Conservation (phyloP, 2,888 invertebrate genomes). For the Prosapia bicincta region DNA sequence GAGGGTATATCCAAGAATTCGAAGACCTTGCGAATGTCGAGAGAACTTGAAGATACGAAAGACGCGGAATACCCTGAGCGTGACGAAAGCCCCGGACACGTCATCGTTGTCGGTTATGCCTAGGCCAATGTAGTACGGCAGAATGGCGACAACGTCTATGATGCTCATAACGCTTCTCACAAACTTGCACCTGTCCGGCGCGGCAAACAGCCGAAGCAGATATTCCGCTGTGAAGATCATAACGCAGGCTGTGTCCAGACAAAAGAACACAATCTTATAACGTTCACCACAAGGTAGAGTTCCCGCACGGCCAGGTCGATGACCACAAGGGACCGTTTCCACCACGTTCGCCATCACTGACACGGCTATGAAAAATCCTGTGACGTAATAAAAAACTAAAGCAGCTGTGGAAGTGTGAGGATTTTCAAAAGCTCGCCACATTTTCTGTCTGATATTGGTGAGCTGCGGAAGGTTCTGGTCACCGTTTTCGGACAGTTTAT, state of each 20-base stretch:
- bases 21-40: conserved; percentile 96
- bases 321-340: conserved; percentile 94
- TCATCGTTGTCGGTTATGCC: conserved; percentile 98
- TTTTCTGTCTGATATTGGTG: conserved; percentile 86
- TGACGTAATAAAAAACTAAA: conserved; percentile 99
- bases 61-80: conserved; percentile 96
- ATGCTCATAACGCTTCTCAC: conserved; percentile 98
- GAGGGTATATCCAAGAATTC: conserved; percentile 98
- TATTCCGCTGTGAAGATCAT: conserved; percentile 99
- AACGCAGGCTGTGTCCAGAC: conserved; percentile 98
- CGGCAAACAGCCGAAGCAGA: conserved; percentile 90
- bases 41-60: conserved; percentile 99
- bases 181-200: conserved; percentile 97
- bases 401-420: conserved; percentile 98
- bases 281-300: conserved; percentile 94
- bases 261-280: conserved; percentile 98
- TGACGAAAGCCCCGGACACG: conserved; percentile 98
- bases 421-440: conserved; percentile 99
- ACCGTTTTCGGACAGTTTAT: conserved; percentile 89
- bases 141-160: conserved; percentile 98
- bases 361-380: conserved; percentile 99
- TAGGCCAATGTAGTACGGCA: conserved; percentile 98
- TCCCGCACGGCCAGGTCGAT: conserved; percentile 79
- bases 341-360: conserved; percentile 99
- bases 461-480: conserved; percentile 86